Evolutionary conservation across 92 coral and sea anemone species (phyloP).

Genomic region (Pocillopora grandis): DNA sequence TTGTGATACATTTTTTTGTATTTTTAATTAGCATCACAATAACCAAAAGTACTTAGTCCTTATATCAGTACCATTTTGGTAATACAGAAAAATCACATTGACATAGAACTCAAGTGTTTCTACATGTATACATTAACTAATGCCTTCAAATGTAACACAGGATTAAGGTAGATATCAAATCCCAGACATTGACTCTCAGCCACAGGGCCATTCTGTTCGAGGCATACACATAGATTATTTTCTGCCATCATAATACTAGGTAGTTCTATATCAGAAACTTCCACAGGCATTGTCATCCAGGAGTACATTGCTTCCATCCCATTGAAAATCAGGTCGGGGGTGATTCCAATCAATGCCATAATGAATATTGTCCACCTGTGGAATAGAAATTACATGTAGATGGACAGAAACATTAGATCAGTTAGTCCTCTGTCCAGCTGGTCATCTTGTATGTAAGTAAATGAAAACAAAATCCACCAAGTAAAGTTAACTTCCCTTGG

Average conservation of each 20-base stretch:
- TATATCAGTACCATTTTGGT: too few relatives aligned
- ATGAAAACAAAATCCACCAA: not conserved
- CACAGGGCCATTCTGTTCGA: constrained; percentile 31
- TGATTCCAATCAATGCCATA: constrained; percentile 51
- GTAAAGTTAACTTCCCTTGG: constrained; percentile 28
- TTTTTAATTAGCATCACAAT: too few relatives aligned
- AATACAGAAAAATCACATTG: too few relatives aligned
- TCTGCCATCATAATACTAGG: constrained; percentile 20
- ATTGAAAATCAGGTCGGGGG: constrained; percentile 34
- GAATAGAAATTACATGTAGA: constrained; percentile 8
- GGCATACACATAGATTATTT: constrained; percentile 11
- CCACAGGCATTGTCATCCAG: constrained; percentile 24
- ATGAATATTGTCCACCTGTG: constrained; percentile 37
- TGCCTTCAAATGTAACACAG: constrained; percentile 26
- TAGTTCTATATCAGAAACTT: constrained; percentile 34
- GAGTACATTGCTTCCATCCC: constrained; percentile 37
- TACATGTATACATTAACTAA: not conserved
- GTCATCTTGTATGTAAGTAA: too few relatives aligned
- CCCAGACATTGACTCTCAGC: constrained; percentile 50
- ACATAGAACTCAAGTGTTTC: too few relatives aligned
- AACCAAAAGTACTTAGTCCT: too few relatives aligned
- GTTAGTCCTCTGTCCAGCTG: constrained; percentile 2
- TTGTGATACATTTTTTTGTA: too few relatives aligned
- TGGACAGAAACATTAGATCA: not conserved
- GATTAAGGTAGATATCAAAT: constrained; percentile 43